Base-by-base conservation (phyloP, 2,113 vertebrate genomes). In the Coregonus clupeaformis region DNA sequence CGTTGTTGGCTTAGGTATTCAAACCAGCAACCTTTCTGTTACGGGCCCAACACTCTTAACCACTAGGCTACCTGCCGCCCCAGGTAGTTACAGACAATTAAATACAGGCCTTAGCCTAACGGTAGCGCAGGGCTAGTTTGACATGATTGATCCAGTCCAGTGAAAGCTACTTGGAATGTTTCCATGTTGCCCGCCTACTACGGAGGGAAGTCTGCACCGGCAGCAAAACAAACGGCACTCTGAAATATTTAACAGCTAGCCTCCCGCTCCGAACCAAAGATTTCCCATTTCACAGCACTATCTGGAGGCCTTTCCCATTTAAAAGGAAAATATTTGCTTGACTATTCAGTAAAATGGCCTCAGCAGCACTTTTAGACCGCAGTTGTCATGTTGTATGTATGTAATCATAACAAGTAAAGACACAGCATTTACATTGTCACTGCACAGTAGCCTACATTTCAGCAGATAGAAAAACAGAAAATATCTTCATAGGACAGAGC, bases 181-280 rank as follows among this genome's bases (percentile, higher is more conserved):
- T 45, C 60, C 71, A 60, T 42, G 5, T 32, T 24, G 32, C 24
- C 4, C 5, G 16, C 7, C 49, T 24, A 24, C 57, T 27, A 14
- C 59, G 5, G 30, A 72, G 29, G 63, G 63, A 45, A 65, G 71
- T 45, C 71, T 49, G 22, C 60, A 73, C 52, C 71, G 65, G 62
- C 71, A 65, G 32, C 49, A 13, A 52, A 52, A 65, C 65, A 24
- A 42, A 73, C 42, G 47, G 32, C 45, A n/a, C 65, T 42, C 9
- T 24, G 4, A 25, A 71, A 70, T 57, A 70, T 66, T 32, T 36
- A n/a, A 52, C 49, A 63, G 60, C 22, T 22, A 65, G 12, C 13
- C 13, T 65, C 27, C 27, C 2, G 63, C 63, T 29, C 29, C 6
- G 0, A 65, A 5, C 27, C 12, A 3, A 64, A 65, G 27, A 18